These are phyloP conservation scores for Galagoides demidoff DNA, from an alignment of 2,797 vertebrate species.

Conservation along the genomic window DNA sequence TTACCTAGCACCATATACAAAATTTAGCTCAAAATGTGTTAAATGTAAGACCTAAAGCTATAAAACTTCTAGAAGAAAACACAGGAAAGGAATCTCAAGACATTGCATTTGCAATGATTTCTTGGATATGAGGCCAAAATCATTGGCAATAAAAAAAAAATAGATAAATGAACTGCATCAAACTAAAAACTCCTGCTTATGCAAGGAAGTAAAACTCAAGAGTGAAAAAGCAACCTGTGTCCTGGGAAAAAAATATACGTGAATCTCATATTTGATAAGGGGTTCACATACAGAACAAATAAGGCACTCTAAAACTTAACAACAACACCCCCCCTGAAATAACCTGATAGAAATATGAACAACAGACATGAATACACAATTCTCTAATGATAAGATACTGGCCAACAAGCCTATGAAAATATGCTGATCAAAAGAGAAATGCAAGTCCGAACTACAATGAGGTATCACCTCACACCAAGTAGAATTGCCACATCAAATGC, in stretches of 20 bases:
- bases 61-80: neutral
- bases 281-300: neutral
- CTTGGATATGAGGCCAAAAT: neutral
- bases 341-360: neutral
- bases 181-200: neutral
- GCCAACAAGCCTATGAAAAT: neutral
- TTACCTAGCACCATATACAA: neutral
- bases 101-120: neutral
- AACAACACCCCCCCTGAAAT: neutral
- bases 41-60: neutral
- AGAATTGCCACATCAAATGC: neutral
- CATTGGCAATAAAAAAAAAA: neutral
- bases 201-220: neutral
- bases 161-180: neutral
- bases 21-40: neutral
- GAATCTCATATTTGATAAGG: neutral
- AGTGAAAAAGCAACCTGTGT: neutral
- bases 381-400: neutral
- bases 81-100: neutral
- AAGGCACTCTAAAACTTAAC: neutral
- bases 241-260: neutral
- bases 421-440: slow-evolving; percentile 1
- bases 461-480: neutral
- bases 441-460: neutral
- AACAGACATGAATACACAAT: neutral